Evolutionary conservation across 2,888 invertebrate species (phyloP).

Genomic region (Fragum sueziense): DNA sequence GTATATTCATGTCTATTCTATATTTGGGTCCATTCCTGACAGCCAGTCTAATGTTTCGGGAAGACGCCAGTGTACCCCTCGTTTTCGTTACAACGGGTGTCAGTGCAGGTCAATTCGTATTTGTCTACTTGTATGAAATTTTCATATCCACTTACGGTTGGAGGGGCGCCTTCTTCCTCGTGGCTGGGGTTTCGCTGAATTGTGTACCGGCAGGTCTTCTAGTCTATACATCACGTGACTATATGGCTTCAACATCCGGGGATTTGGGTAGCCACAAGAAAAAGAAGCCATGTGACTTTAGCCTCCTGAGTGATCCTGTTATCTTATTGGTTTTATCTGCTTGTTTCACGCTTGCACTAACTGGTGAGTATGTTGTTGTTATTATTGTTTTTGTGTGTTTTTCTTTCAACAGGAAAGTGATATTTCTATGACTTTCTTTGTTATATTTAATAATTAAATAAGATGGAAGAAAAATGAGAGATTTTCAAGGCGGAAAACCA

Average conservation of each 20-base stretch:
- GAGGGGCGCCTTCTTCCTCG: constrained; percentile 35
- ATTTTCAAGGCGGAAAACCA: too few species aligned
- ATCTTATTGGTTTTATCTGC: constrained; percentile 1
- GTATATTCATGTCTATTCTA: constrained; percentile 19
- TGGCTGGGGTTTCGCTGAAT: constrained; percentile 25
- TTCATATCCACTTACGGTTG: constrained; percentile 35
- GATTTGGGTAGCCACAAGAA: neutral
- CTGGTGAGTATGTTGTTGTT: constrained; percentile 8
- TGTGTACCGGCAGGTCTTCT: constrained; percentile 32
- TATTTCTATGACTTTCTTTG: too few species aligned
- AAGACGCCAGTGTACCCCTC: constrained; percentile 25
- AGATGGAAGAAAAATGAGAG: too few species aligned
- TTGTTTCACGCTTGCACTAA: neutral
- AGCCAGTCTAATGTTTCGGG: constrained; percentile 28
- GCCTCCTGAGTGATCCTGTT: neutral
- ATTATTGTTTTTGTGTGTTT: too few species aligned
- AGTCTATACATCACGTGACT: constrained; percentile 21
- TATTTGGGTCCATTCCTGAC: constrained; percentile 35
- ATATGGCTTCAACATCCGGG: neutral
- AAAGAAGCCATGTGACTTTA: neutral
- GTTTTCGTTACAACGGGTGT: constrained; percentile 26
- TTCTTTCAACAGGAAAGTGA: too few species aligned
- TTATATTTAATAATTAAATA: too few species aligned
- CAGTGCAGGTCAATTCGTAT: constrained; percentile 31
- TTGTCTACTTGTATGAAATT: constrained; percentile 23